These are phyloP conservation scores for Tachina lurida DNA, from an alignment of 2,888 invertebrate genomes.

Conservation along the genomic window DNA sequence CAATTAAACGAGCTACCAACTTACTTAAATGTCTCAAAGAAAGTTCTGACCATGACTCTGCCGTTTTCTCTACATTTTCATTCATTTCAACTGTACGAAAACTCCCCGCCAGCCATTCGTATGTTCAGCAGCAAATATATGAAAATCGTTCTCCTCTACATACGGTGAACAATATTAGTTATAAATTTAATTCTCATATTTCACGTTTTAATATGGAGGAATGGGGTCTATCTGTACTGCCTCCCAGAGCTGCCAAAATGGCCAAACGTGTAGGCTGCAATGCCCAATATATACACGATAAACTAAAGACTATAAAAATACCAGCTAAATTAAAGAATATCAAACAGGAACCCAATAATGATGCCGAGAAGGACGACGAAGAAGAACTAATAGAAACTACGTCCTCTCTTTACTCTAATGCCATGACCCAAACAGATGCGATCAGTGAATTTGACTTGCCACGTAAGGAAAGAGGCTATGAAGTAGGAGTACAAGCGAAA, in stretches of 20 bases:
- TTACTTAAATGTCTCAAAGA: conserved; percentile 51
- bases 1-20: conserved; percentile 52
- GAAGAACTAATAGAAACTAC: conserved; percentile 52
- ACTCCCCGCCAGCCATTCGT: conserved; percentile 69
- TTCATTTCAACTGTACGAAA: conserved; percentile 71
- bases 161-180: conserved; percentile 72
- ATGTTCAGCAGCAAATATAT: conserved; percentile 70
- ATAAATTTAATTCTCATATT: conserved; percentile 71
- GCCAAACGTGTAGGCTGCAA: conserved; percentile 70
- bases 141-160: conserved; percentile 74
- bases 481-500: conserved; percentile 53
- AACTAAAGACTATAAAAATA: conserved; percentile 66
- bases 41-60: not conserved
- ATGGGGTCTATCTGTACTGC: conserved; percentile 71
- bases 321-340: conserved; percentile 65
- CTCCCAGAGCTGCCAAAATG: conserved; percentile 57
- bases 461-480: conserved; percentile 35
- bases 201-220: conserved; percentile 70
- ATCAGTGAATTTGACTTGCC: not conserved
- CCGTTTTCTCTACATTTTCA: conserved; percentile 39
- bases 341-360: conserved; percentile 38
- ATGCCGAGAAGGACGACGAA: conserved; percentile 30
- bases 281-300: conserved; percentile 61
- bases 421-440: conserved; percentile 73
- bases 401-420: conserved; percentile 70